Conservation (phyloP, 2,113 vertebrate species). For the Entosphenus tridentatus region DNA sequence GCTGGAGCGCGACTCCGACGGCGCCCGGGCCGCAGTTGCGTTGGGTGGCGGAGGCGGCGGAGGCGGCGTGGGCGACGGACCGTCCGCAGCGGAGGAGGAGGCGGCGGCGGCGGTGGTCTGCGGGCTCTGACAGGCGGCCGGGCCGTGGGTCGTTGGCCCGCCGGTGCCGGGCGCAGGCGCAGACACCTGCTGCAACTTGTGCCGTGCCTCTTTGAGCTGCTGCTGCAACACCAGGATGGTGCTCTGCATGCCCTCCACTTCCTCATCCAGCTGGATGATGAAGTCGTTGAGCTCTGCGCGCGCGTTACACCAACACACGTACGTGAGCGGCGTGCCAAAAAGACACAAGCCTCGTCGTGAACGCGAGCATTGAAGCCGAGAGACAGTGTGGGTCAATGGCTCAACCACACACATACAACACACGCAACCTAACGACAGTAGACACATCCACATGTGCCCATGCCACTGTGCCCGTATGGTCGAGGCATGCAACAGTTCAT, state of each 20-base stretch:
- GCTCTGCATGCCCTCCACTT: slow-evolving; percentile 98
- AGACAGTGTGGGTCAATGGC: no score
- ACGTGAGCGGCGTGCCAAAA: no score
- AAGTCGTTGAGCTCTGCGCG: slow-evolving; percentile 85
- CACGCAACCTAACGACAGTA: no score
- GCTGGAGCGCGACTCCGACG: background rate
- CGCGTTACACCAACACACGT: background rate
- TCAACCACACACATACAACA: no score
- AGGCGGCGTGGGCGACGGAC: background rate
- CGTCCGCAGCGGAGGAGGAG: background rate
- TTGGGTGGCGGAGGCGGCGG: background rate
- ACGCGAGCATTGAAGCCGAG: no score
- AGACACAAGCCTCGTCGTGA: no score
- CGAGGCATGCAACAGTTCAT: no score
- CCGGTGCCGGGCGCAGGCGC: slow-evolving; percentile 32
- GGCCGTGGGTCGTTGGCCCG: slow-evolving; percentile 19
- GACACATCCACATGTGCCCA: no score
- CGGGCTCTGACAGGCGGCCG: background rate
- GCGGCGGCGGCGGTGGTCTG: background rate
- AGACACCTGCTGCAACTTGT: slow-evolving; percentile 37
- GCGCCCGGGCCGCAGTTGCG: background rate
- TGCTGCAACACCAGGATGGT: slow-evolving; percentile 96
- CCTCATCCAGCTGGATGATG: slow-evolving; percentile 97
- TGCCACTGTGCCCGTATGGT: no score
- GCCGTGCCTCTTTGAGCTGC: slow-evolving; percentile 65